phyloP scores from a whole-genome alignment of 2,113 vertebrate species.

The Tretioscincus oriximinensis region DNA sequence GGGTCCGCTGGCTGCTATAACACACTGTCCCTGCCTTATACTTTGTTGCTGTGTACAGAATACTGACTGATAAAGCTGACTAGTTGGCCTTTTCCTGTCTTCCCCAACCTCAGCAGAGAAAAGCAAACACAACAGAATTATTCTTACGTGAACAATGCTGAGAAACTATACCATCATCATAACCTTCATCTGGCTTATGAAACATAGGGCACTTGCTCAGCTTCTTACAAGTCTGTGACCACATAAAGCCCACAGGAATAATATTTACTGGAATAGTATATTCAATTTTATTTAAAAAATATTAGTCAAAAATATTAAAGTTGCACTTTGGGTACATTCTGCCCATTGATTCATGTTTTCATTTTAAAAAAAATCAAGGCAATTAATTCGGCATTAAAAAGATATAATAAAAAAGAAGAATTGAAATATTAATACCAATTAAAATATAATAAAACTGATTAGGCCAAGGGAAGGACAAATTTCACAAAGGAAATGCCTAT shows the following conservation, averaged over 20 bases:
- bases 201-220: constrained; percentile 24
- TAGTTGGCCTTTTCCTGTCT: not conserved
- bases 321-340: not conserved
- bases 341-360: not conserved
- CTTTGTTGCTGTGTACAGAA: constrained; percentile 1
- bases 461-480: not conserved
- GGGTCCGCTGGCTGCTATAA: not conserved
- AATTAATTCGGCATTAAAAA: too few species aligned
- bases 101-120: not conserved
- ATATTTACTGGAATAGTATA: not conserved
- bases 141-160: constrained; percentile 25
- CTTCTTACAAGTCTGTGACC: constrained; percentile 40
- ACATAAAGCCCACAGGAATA: constrained; percentile 36
- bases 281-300: constrained; percentile 9
- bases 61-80: constrained; percentile 9
- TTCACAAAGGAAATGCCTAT: too few species aligned
- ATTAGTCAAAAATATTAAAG: not conserved
- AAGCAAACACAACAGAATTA: constrained; percentile 29
- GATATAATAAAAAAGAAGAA: too few species aligned
- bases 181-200: constrained; percentile 31
- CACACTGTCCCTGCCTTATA: constrained; percentile 3
- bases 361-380: too few species aligned
- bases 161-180: constrained; percentile 31
- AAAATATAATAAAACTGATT: too few species aligned
- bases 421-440: too few species aligned